A percentile compares a stretch with the other conserved stretches of the same genome.
These are phyloP conservation scores for Oenanthe oenanthe DNA, from an alignment of 2,113 vertebrate species.

Conservation along the genomic window DNA sequence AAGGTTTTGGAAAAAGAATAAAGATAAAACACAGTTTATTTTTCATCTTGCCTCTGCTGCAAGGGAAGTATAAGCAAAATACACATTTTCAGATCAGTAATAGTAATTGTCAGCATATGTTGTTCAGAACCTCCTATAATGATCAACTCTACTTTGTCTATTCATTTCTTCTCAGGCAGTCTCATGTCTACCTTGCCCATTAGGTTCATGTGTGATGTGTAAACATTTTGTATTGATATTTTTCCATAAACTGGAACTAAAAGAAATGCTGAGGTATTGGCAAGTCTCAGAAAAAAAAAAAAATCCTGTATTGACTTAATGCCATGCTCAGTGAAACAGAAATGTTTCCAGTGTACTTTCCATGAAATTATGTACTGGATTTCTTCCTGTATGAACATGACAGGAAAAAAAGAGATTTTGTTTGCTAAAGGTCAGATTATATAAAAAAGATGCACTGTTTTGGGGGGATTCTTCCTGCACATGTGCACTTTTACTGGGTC, in stretches of 20 bases:
- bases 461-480: background rate
- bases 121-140: background rate
- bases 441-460: background rate
- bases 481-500: background rate
- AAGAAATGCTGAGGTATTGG: background rate
- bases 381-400: background rate
- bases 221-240: background rate
- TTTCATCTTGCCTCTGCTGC: background rate
- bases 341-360: background rate
- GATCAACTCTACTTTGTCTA: background rate
- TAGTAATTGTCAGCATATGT: background rate
- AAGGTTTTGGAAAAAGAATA: background rate
- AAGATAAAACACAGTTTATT: background rate
- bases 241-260: background rate
- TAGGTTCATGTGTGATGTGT: background rate
- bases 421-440: background rate
- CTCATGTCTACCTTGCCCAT: background rate
- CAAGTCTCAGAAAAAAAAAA: background rate
- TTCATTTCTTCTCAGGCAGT: background rate
- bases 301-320: background rate
- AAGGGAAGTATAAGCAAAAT: background rate
- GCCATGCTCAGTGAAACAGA: background rate
- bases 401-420: background rate
- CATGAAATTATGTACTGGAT: background rate
- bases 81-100: background rate